These are phyloP conservation scores for Phragmatobia fuliginosa DNA, from an alignment of 2,888 invertebrate genomes.

Conservation along the genomic window DNA sequence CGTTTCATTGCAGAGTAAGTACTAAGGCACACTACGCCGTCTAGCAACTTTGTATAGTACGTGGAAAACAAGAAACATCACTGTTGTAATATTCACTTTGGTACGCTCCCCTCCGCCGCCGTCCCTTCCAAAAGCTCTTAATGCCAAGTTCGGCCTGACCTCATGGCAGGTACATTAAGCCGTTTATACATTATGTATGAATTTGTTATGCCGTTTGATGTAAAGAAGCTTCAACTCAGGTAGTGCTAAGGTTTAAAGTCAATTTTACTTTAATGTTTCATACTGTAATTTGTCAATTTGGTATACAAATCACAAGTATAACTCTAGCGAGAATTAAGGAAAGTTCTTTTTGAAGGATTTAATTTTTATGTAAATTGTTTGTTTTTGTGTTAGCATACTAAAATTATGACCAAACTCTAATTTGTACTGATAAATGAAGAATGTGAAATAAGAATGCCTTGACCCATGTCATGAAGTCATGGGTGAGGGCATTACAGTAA, in stretches of 20 bases:
- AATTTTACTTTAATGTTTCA: slow-evolving; percentile 61
- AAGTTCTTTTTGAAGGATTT: neutral
- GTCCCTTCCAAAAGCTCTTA: slow-evolving; percentile 83
- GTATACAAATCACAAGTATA: slow-evolving; percentile 8
- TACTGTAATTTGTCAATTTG: slow-evolving; percentile 43
- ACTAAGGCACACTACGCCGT: slow-evolving; percentile 4
- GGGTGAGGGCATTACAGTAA: too few species aligned
- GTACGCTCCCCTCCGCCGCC: slow-evolving; percentile 58
- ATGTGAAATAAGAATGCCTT: too few species aligned
- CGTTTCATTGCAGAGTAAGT: neutral
- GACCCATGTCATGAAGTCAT: too few species aligned
- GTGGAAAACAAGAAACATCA: slow-evolving; percentile 54
- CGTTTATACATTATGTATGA: slow-evolving; percentile 86
- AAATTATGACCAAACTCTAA: neutral
- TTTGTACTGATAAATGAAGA: neutral
- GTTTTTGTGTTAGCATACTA: neutral
- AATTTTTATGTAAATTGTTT: neutral
- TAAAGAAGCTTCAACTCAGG: slow-evolving; percentile 84
- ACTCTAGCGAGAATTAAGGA: slow-evolving; percentile 3
- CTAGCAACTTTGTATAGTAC: slow-evolving; percentile 38
- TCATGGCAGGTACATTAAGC: slow-evolving; percentile 85
- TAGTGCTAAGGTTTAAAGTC: slow-evolving; percentile 78
- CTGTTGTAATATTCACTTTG: slow-evolving; percentile 86
- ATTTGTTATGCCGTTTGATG: slow-evolving; percentile 87
- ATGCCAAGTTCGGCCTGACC: slow-evolving; percentile 83